Percentiles rank a stretch among this genome's conserved stretches.
phyloP scores from a whole-genome alignment of 1,140 invertebrate species.

The Anoplophora glabripennis region DNA sequence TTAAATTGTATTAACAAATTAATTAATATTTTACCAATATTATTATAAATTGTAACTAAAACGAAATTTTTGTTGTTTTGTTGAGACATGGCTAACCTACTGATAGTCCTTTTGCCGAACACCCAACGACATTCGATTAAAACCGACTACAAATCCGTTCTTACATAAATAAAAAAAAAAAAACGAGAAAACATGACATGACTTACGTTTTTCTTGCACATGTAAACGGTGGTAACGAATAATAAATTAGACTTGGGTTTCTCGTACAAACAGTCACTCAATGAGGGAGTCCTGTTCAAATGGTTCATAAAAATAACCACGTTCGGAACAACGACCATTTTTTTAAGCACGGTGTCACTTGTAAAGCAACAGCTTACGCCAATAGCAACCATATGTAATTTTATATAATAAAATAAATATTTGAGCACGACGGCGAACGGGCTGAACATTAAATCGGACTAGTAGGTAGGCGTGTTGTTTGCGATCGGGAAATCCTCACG shows the following conservation, averaged over 20 bases:
- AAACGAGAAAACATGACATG: neutral
- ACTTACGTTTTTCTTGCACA: constrained; percentile 41
- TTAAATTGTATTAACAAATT: no score
- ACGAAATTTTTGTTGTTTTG: no score
- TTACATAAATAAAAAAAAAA: constrained; percentile 1
- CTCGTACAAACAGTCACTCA: constrained; percentile 39
- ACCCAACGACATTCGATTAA: no score
- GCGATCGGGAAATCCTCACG: no score
- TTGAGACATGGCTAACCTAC: no score
- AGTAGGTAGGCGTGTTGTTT: no score
- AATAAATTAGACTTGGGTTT: constrained; percentile 29
- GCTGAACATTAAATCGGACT: no score
- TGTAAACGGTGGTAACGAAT: constrained; percentile 32
- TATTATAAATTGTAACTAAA: no score
- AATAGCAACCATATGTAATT: constrained; percentile 10
- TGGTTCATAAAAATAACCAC: constrained; percentile 1
- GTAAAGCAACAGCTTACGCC: constrained; percentile 24
- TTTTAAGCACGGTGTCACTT: constrained; percentile 5
- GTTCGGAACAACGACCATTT: constrained; percentile 12
- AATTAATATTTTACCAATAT: no score
- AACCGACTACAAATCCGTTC: no score
- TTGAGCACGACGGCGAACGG: neutral
- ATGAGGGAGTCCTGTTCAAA: constrained; percentile 25
- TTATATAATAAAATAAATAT: constrained; percentile 4
- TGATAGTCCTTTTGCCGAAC: no score